Evolutionary conservation across 2,888 invertebrate species (phyloP).

Genomic region (Drosophila neonasuta): DNA sequence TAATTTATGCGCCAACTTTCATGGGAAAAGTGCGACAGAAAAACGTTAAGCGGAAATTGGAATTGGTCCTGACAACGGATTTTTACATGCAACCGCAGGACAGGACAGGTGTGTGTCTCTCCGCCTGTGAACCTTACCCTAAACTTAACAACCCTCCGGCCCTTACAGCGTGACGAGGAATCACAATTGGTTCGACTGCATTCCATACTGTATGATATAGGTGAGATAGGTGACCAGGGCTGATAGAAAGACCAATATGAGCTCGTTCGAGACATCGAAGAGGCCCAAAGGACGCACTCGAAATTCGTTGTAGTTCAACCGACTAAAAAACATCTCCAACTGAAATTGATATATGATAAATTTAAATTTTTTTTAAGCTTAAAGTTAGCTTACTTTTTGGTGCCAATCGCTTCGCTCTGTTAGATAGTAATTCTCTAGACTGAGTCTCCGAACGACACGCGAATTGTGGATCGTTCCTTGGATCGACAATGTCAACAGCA

Average conservation of each 20-base stretch:
- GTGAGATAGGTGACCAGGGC: slow-evolving; percentile 65
- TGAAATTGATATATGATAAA: slow-evolving; percentile 19
- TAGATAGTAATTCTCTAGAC: slow-evolving; percentile 58
- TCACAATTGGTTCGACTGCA: slow-evolving; percentile 42
- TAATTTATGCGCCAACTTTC: slow-evolving; percentile 73
- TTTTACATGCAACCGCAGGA: slow-evolving; percentile 54
- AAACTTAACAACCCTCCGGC: slow-evolving; percentile 34
- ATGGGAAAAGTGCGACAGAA: slow-evolving; percentile 66
- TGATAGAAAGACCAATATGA: slow-evolving; percentile 63
- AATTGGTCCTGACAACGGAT: slow-evolving; percentile 65
- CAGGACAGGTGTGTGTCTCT: slow-evolving; percentile 45
- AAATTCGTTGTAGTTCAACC: slow-evolving; percentile 58
- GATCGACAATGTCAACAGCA: slow-evolving; percentile 58
- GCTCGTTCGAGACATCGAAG: slow-evolving; percentile 69
- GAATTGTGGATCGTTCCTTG: slow-evolving; percentile 53
- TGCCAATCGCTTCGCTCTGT: slow-evolving; percentile 49
- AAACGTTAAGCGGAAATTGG: slow-evolving; percentile 69
- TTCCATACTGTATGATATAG: slow-evolving; percentile 55
- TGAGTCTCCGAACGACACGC: slow-evolving; percentile 37
- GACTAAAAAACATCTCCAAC: slow-evolving; percentile 66
- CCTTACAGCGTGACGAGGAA: slow-evolving; percentile 57
- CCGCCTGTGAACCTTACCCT: slow-evolving; percentile 18
- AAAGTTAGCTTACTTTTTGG: slow-evolving; percentile 38
- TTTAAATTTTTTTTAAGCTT: neutral
- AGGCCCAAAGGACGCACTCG: slow-evolving; percentile 61